Evolutionary conservation across 2,888 invertebrate genomes (phyloP), one percentile per base, ranked within the genome.

Genomic region (Nemurella pictetii): DNA sequence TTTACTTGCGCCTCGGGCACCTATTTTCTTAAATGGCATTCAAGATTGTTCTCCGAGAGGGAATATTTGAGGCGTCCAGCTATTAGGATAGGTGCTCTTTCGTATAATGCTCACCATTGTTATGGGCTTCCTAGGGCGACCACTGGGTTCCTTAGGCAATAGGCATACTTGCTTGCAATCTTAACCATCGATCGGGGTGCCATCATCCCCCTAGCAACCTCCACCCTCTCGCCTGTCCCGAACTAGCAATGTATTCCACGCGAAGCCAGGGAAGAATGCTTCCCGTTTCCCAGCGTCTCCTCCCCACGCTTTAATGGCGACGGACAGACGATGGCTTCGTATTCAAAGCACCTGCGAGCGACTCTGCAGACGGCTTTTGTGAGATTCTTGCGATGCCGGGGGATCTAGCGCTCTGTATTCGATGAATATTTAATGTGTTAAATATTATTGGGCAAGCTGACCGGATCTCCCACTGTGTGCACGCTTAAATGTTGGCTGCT

Each of bases 21-120:
- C 75, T 28, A 28, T 75, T 75, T 75, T 75, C 75, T 75, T 75
- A 75, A 75, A 75, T 75, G 28, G 75, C 75, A 75, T 75, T 28
- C 4, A 27, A 75, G 75, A 75, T 75, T 26, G 75, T 75, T 75
- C 55, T 75, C 75, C 28, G 75, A 27, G 28, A 75, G 55, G 55
- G 75, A 75, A 75, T 75, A 75, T 75, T 75, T 75, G 27, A 75
- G 27, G 27, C 75, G 28, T 27, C 75, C 75, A 75, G 28, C 75
- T 28, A 75, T 75, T 75, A 75, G 75, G 27, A 75, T 75, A 75
- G 75, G 26, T 75, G 26, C 55, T 55, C 55, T 55, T 55, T 55
- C 55, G 55, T 55, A 55, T 55, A 55, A 55, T 55, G 55, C 55
- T 55, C 55, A 55, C 55, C 55, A 55, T 55, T 55, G 55, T 55